Conservation (phyloP, 2,113 vertebrate species). For the Halcyon malimbica region DNA sequence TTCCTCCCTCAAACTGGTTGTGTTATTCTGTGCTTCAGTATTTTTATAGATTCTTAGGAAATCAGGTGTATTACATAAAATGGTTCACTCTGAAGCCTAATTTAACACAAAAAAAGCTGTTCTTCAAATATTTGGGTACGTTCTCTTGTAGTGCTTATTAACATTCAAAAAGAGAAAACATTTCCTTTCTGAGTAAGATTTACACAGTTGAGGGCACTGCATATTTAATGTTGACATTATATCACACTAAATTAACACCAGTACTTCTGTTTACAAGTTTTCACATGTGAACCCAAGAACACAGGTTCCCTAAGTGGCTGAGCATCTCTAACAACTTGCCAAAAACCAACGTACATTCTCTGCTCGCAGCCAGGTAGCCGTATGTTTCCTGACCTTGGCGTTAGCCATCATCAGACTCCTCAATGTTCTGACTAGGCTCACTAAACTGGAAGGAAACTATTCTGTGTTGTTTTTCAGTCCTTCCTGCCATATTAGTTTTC, state of each 20-base stretch:
- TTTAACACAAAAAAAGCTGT: neutral
- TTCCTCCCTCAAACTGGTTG: neutral
- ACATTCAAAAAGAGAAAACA: neutral
- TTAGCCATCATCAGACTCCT: neutral
- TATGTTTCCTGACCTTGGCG: neutral
- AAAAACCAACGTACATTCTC: neutral
- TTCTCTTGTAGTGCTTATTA: neutral
- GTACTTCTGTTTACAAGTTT: neutral
- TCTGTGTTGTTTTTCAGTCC: neutral
- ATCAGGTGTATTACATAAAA: neutral
- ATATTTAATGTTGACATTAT: neutral
- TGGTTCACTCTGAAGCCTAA: neutral
- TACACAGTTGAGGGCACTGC: neutral
- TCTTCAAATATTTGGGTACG: neutral
- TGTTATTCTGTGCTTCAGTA: neutral
- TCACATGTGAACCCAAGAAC: accelerated
- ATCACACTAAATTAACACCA: neutral
- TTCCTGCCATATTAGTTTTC: neutral
- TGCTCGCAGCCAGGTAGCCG: neutral
- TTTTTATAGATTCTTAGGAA: neutral
- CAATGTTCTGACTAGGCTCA: neutral
- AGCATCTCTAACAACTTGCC: neutral
- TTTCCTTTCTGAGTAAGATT: neutral
- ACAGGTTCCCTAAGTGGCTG: neutral
- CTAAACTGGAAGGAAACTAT: neutral